Evolutionary conservation across 2,888 invertebrate genomes (phyloP).

Genomic region (Hypomecis atomaria): DNA sequence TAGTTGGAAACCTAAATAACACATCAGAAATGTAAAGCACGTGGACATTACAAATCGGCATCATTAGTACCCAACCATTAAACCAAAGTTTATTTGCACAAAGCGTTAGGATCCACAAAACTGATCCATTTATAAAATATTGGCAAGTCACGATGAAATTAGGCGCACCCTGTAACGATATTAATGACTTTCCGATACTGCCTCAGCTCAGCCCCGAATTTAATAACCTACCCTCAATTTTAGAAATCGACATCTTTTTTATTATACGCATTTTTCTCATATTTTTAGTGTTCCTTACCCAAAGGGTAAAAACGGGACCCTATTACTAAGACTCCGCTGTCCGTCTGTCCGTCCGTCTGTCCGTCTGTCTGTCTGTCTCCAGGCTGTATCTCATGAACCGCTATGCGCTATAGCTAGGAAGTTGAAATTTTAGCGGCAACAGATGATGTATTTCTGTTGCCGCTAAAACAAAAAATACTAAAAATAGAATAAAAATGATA

Average conservation of each 20-base stretch:
- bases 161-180: constrained; percentile 75
- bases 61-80: constrained; percentile 23
- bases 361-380: too few species aligned
- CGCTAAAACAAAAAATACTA: too few species aligned
- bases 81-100: constrained; percentile 47
- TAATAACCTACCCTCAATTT: constrained; percentile 65
- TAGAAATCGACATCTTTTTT: constrained; percentile 59
- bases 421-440: too few species aligned
- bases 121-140: constrained; percentile 67
- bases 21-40: constrained; percentile 27
- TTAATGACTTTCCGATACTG: constrained; percentile 82
- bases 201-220: constrained; percentile 60
- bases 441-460: too few species aligned
- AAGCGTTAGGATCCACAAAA: constrained; percentile 55
- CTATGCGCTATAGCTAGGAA: too few species aligned
- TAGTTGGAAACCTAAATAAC: background rate
- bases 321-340: too few species aligned
- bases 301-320: too few species aligned
- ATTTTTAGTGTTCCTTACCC: constrained; percentile 34
- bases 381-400: too few species aligned
- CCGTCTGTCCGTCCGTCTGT: too few species aligned
- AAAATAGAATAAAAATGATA: too few species aligned
- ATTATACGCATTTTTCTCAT: constrained; percentile 46
- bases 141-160: constrained; percentile 73
- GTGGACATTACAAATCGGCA: constrained; percentile 26